Evolutionary conservation across 1,140 invertebrate species (phyloP), one percentile per base, ranked within the genome.

Genomic region (Himalopsyche phryganea): DNA sequence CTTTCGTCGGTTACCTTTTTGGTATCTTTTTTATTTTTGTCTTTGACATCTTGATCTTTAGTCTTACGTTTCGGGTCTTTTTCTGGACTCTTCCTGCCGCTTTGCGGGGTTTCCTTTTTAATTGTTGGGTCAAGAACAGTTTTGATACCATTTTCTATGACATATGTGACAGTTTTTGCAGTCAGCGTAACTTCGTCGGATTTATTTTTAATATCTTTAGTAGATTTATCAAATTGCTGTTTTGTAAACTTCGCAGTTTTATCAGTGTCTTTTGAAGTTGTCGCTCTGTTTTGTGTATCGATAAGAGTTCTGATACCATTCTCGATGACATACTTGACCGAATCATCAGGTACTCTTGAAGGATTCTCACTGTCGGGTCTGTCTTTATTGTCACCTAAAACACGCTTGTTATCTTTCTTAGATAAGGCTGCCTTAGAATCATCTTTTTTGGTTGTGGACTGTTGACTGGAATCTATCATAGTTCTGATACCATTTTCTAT

Each of bases 401-500:
- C 23, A 9, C 23, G 23, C 9, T 3, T 28, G 23, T 28, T 9
- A 17, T 51, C 49, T 41, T 23, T 23, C 54, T 50, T 45, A 40
- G 36, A 63, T 40, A 41, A 56, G 28, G 36, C 55, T 45, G 42
- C 50, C 47, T 33, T 33, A 48, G 15, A 40, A 49, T 49, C 49
- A 10, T n/a, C 41, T 40, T 42, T 59, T 17, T 35, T 17, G 3
- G 32, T 13, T 15, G 46, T 28, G 23, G 28, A 45, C 38, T 46
- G 38, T 45, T 50, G 35, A 32, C 17, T 50, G 17, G 14, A 11
- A 47, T 55, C 48, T 20, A 61, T 50, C n/a, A 35, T 38, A 1
- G 45, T 51, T 53, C 19, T 59, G 6, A 64, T 59, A 20, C 61
- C 61, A 52, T 64, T 64, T 60, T 64, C 61, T 28, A 60, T 64